Evolutionary conservation across 2,797 vertebrate species (phyloP).

Genomic region (Sebastes steindachneri): DNA sequence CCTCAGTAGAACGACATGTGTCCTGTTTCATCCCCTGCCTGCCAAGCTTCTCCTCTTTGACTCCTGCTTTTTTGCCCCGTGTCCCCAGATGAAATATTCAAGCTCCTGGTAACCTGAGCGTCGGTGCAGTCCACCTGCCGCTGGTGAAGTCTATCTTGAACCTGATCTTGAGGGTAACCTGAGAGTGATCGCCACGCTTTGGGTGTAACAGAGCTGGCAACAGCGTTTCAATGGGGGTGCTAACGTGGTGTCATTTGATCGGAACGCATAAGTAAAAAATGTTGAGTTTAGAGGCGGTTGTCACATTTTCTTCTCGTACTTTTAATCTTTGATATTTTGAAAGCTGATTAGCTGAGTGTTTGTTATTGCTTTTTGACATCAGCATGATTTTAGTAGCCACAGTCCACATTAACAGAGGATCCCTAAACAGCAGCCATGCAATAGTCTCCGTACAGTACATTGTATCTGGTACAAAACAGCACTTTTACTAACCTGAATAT

Average conservation of each 20-base stretch:
- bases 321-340: neutral
- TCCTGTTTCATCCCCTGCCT: slow-evolving; percentile 42
- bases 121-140: slow-evolving; percentile 52
- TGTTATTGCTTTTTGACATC: neutral
- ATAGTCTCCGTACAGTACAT: too few species aligned
- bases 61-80: slow-evolving; percentile 57
- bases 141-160: slow-evolving; percentile 37
- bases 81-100: slow-evolving; percentile 78
- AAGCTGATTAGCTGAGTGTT: neutral
- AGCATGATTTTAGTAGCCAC: neutral
- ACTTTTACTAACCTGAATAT: neutral
- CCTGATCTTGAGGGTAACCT: slow-evolving; percentile 72
- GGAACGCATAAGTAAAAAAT: slow-evolving; percentile 13
- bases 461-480: neutral
- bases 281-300: neutral
- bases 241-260: slow-evolving; percentile 23
- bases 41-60: slow-evolving; percentile 32
- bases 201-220: slow-evolving; percentile 50
- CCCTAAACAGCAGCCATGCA: neutral
- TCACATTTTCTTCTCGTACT: neutral
- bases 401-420: neutral
- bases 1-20: slow-evolving; percentile 24
- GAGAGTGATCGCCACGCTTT: slow-evolving; percentile 54
- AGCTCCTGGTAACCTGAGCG: slow-evolving; percentile 57
- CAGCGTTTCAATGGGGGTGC: neutral